Evolutionary conservation across 2,888 invertebrate genomes (phyloP).

Genomic region (Molorchus minor): DNA sequence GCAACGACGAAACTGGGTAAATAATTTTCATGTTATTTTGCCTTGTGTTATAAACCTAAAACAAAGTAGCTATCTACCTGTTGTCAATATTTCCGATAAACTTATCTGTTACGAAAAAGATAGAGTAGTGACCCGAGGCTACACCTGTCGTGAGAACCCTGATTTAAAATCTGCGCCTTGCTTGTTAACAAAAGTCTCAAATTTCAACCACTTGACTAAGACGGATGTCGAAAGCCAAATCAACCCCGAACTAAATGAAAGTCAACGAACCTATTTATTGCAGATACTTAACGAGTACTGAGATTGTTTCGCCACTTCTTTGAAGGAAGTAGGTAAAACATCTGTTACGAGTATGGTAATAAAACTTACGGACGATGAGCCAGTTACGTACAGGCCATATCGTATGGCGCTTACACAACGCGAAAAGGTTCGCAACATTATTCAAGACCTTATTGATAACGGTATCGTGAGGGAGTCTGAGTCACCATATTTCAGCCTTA

Average conservation of each 20-base stretch:
- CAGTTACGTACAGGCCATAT: constrained; percentile 30
- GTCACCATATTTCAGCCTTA: constrained; percentile 32
- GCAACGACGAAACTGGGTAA: constrained; percentile 18
- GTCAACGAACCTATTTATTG: constrained; percentile 7
- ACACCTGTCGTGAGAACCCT: constrained; percentile 24
- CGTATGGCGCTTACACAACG: constrained; percentile 26
- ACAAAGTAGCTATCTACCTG: constrained; percentile 7
- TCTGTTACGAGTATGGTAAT: constrained; percentile 32
- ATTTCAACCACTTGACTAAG: too few species aligned
- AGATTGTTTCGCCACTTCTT: constrained; percentile 16
- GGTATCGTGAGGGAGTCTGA: constrained; percentile 28
- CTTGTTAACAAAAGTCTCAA: constrained; percentile 8
- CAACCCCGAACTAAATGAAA: neutral
- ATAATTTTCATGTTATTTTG: constrained; percentile 21
- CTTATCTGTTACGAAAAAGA: constrained; percentile 28
- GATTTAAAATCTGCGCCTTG: constrained; percentile 1
- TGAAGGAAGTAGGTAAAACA: constrained; percentile 28
- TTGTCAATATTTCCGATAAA: constrained; percentile 24
- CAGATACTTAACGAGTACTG: constrained; percentile 30
- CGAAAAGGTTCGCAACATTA: constrained; percentile 27
- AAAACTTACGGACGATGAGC: constrained; percentile 21
- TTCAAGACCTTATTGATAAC: constrained; percentile 28
- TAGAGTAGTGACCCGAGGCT: constrained; percentile 22
- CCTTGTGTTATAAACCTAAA: constrained; percentile 20
- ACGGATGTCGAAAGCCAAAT: constrained; percentile 19